phyloP scores from a whole-genome alignment of 2,113 vertebrate genomes.

The Vanacampus margaritifer region DNA sequence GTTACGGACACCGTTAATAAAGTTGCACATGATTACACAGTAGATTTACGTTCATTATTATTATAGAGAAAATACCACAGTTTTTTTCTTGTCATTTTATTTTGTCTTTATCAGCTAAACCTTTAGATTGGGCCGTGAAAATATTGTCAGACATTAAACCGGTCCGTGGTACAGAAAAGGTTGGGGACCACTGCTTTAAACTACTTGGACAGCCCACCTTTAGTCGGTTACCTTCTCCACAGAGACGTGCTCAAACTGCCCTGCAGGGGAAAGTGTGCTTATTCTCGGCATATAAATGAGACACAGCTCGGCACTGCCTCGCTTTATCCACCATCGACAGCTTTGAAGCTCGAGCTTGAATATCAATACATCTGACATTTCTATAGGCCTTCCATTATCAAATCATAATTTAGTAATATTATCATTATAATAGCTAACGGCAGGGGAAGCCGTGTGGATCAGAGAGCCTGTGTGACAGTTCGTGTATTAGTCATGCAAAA shows the following conservation, averaged over 20 bases:
- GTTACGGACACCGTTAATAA: too few relatives aligned
- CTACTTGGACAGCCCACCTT: conserved; percentile 16
- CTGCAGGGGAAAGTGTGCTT: conserved; percentile 21
- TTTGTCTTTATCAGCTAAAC: too few relatives aligned
- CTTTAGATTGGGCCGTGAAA: too few relatives aligned
- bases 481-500: conserved; percentile 29
- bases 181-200: too few relatives aligned
- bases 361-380: background rate
- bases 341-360: conserved; percentile 27
- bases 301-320: conserved; percentile 26
- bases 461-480: conserved; percentile 35
- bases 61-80: too few relatives aligned
- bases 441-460: conserved; percentile 10
- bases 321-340: conserved; percentile 32
- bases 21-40: too few relatives aligned
- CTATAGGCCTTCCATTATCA: conserved; percentile 18
- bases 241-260: conserved; percentile 13
- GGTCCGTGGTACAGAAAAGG: too few relatives aligned
- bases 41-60: too few relatives aligned
- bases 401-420: conserved; percentile 35
- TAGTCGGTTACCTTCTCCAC: conserved; percentile 15
- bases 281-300: conserved; percentile 29
- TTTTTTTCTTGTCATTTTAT: too few relatives aligned
- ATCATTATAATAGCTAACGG: conserved; percentile 44
- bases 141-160: too few relatives aligned